These are phyloP conservation scores for Byasa hedistus DNA, from an alignment of 2,888 invertebrate species.

Conservation along the genomic window DNA sequence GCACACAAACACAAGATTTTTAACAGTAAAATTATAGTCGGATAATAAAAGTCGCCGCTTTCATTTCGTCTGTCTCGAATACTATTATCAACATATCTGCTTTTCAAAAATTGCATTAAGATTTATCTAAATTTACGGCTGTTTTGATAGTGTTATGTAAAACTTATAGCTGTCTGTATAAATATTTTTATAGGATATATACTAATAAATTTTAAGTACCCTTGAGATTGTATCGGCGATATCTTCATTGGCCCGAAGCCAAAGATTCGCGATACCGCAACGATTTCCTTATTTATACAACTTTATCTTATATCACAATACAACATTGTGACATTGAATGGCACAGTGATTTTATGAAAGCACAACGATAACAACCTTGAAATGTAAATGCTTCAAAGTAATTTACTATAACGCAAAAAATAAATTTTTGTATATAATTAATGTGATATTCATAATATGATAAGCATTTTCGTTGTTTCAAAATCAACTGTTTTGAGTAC, in stretches of 20 bases:
- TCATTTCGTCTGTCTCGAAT: no score
- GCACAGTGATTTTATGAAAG: conserved; percentile 15
- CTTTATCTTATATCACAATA: conserved; percentile 19
- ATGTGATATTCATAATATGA: no score
- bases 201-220: conserved; percentile 53
- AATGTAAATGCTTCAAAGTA: neutral
- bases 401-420: neutral
- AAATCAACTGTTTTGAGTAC: neutral
- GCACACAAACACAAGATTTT: no score
- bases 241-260: conserved; percentile 59
- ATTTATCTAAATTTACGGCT: neutral
- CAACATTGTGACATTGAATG: conserved; percentile 27
- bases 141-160: neutral
- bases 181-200: conserved; percentile 41
- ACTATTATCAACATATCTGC: neutral
- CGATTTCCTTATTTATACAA: conserved; percentile 49
- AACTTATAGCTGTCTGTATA: conserved; percentile 35
- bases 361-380: neutral
- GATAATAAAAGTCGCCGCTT: no score
- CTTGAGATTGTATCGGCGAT: conserved; percentile 58
- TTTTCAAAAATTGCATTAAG: neutral
- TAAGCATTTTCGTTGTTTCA: no score
- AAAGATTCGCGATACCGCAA: conserved; percentile 57
- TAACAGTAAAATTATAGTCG: no score
- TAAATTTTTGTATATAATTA: no score